Evolutionary conservation across 2,113 vertebrate genomes (phyloP).

Genomic region (Cyprinodon brontotheroides): DNA sequence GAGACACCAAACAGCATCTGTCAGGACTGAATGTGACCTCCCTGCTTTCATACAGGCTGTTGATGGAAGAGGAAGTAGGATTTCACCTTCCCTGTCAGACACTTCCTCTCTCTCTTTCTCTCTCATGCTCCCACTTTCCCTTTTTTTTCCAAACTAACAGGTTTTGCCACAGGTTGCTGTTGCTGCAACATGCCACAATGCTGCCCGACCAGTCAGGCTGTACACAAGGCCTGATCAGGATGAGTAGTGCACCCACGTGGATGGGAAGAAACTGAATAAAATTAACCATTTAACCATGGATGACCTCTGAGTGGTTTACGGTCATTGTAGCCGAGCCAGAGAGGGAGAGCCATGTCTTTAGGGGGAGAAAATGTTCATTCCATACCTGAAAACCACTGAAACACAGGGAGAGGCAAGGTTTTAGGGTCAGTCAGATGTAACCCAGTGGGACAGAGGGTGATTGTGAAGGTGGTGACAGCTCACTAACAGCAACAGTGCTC

Average conservation of each 20-base stretch:
- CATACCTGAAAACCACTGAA: constrained; percentile 39
- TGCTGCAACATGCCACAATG: constrained; percentile 54
- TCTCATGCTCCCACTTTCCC: constrained; percentile 1
- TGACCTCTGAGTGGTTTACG: constrained; percentile 6
- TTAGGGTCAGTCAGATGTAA: constrained; percentile 35
- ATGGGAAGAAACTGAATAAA: neutral
- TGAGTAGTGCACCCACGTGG: neutral
- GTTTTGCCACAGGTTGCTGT: constrained; percentile 60
- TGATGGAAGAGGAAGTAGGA: constrained; percentile 67
- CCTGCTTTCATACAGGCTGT: constrained; percentile 42
- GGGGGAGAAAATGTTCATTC: constrained; percentile 52
- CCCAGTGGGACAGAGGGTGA: constrained; percentile 57
- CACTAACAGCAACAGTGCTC: constrained; percentile 35
- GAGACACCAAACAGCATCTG: neutral
- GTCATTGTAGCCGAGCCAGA: constrained; percentile 29
- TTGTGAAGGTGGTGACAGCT: constrained; percentile 62
- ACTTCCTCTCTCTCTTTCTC: constrained; percentile 57
- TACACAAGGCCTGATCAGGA: constrained; percentile 18
- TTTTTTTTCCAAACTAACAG: constrained; percentile 54
- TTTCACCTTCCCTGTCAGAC: constrained; percentile 62
- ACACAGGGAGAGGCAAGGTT: constrained; percentile 52
- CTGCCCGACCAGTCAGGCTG: constrained; percentile 68
- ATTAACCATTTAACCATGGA: constrained; percentile 7
- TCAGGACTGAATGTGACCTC: constrained; percentile 29
- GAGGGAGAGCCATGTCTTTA: constrained; percentile 32